phyloP scores from a whole-genome alignment of 2,888 invertebrate genomes.

The Tipula helvola region DNA sequence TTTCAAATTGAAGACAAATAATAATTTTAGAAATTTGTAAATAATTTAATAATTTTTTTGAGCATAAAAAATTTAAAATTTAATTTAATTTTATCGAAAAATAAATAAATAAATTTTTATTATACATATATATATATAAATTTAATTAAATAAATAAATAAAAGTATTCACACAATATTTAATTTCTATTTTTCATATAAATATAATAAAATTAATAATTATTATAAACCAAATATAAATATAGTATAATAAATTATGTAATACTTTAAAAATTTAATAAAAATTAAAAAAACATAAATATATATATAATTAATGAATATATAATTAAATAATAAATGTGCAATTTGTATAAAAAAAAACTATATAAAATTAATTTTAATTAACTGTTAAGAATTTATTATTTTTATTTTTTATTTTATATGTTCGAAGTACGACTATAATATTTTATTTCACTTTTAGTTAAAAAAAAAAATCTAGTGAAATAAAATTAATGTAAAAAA shows the following conservation, averaged over 20 bases:
- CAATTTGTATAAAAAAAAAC: background rate
- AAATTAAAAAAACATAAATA: background rate
- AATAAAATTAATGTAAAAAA: background rate
- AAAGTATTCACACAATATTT: background rate
- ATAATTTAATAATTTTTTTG: conserved; percentile 4
- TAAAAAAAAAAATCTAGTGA: background rate
- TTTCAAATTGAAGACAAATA: conserved; percentile 4
- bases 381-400: background rate
- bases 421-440: background rate
- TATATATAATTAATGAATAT: background rate
- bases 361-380: background rate
- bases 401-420: background rate
- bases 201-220: background rate
- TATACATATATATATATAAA: background rate
- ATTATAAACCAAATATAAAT: background rate
- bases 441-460: background rate
- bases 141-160: background rate
- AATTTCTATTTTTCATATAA: conserved; percentile 4
- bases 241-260: conserved; percentile 4
- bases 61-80: background rate
- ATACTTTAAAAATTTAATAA: background rate
- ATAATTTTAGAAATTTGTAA: conserved; percentile 4
- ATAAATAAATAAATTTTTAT: background rate
- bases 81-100: background rate
- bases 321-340: conserved; percentile 4